A percentile compares a stretch with the other conserved stretches of the same genome.
Conservation (phyloP, 1,140 invertebrate genomes). For the Drosophila prosaltans region DNA sequence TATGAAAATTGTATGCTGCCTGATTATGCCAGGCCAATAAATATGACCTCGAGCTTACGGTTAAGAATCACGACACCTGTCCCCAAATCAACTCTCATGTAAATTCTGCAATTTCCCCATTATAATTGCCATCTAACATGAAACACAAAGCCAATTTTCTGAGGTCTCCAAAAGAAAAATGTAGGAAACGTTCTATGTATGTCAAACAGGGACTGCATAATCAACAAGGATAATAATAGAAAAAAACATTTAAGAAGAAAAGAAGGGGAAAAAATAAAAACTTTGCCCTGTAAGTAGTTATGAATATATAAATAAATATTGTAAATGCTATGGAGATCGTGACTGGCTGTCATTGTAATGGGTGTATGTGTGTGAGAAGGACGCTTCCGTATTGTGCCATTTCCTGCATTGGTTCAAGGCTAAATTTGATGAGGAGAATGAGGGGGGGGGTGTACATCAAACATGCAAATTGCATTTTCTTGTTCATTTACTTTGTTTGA, state of each 20-base stretch:
- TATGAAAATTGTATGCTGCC: conserved; percentile 64
- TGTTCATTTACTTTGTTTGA: conserved; percentile 73
- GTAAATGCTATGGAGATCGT: conserved; percentile 70
- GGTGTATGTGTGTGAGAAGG: background rate
- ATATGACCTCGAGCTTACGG: conserved; percentile 65
- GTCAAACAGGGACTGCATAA: conserved; percentile 18
- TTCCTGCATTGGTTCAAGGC: conserved; percentile 60
- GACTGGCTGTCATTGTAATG: conserved; percentile 68
- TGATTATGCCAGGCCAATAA: conserved; percentile 69
- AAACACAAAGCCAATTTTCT: conserved; percentile 44
- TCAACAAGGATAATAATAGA: conserved; percentile 31
- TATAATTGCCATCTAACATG: conserved; percentile 71
- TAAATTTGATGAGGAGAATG: conserved; percentile 37
- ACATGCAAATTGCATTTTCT: conserved; percentile 78
- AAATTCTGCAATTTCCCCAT: conserved; percentile 49
- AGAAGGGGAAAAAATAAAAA: conserved; percentile 28
- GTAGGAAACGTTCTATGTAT: conserved; percentile 27
- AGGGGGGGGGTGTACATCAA: conserved; percentile 27
- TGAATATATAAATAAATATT: conserved; percentile 76
- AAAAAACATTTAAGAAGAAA: conserved; percentile 23
- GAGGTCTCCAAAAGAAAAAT: conserved; percentile 17
- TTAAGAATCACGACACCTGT: conserved; percentile 64
- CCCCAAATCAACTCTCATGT: conserved; percentile 56
- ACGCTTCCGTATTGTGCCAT: conserved; percentile 34
- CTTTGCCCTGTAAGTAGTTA: conserved; percentile 65